Evolutionary conservation across 2,888 invertebrate species (phyloP), one percentile per base, ranked within the genome.

Genomic region (Sisyra terminalis): DNA sequence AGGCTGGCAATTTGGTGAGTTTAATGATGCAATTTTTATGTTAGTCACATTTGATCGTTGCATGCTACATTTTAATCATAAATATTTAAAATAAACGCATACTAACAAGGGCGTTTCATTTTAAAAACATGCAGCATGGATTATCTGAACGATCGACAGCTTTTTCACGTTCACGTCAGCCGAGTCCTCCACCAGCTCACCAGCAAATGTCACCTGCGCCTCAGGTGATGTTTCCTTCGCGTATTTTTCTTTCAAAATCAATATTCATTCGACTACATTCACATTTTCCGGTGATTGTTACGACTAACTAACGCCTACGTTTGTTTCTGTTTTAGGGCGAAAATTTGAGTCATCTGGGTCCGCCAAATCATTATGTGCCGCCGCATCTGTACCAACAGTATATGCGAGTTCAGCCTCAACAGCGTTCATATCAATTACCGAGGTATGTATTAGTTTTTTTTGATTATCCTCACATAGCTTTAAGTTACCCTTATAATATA

Each of bases 151-250:
- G 60, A 47, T 58, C 53, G 34, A 61, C 58, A 52, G 52, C 50
- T 49, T 51, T 51, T 45, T 55, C 56, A 44, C 57, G 67, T 57
- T 58, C 70, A 54, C 42, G 29, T 29, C 42, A 42, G 35, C 76
- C 81, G 67, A 82, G 82, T 63, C 85, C 84, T 56, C 85, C 85
- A 57, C 85, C 85, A 58, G 85, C 86, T 52, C 85, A 85, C 64
- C 85, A 84, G 70, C 84, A 78, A 62, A 71, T 71, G 58, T 76
- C 78, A 57, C 78, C 78, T 53, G 71, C 77, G 58, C 72, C 75
- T 58, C 70, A 76, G 77, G 78, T 78, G 74, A 67, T 54, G 50
- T 41, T 24, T 36, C 31, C 13, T 16, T 31, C 42, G 8, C 40
- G 13, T 14, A 29, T 29, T 18, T 42, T 35, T 32, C 16, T 17